Percentiles rank a stretch among this genome's conserved stretches.
Evolutionary conservation across 1,140 invertebrate genomes (phyloP).

Genomic region (Neodiprion virginianus): DNA sequence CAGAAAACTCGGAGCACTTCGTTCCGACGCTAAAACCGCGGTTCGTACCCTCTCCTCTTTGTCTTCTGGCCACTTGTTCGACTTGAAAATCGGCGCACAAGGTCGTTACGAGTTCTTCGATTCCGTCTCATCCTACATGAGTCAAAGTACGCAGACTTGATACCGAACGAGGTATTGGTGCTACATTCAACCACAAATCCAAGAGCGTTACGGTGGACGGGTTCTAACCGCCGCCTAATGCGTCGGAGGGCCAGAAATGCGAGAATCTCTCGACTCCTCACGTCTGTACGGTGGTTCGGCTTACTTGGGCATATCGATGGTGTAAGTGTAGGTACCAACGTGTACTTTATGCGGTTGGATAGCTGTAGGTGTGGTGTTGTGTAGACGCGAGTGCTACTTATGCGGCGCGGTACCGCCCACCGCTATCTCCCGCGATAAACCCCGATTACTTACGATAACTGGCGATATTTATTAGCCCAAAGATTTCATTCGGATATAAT

Average conservation of each 20-base stretch:
- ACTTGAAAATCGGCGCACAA: neutral
- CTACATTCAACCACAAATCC: neutral
- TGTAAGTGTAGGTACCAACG: neutral
- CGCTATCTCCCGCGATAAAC: conserved; percentile 40
- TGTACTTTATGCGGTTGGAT: neutral
- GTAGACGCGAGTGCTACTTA: too few species aligned
- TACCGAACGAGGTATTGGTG: too few species aligned
- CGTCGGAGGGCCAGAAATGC: too few species aligned
- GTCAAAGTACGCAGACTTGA: too few species aligned
- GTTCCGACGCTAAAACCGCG: neutral
- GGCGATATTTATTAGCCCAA: conserved; percentile 49
- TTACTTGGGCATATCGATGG: conserved; percentile 22
- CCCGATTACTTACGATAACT: conserved; percentile 46
- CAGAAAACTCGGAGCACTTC: neutral
- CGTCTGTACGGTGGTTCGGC: neutral
- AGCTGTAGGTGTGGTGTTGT: too few species aligned
- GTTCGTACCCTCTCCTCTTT: neutral
- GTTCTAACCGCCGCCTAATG: neutral
- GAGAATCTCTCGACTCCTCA: too few species aligned
- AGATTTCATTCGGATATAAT: conserved; percentile 51
- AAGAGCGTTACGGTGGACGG: neutral
- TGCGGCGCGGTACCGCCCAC: conserved; percentile 30
- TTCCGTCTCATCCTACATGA: neutral
- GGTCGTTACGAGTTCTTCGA: neutral
- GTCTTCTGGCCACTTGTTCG: neutral